phyloP scores from a whole-genome alignment of 2,888 invertebrate species.

The Drosophila mimica region DNA sequence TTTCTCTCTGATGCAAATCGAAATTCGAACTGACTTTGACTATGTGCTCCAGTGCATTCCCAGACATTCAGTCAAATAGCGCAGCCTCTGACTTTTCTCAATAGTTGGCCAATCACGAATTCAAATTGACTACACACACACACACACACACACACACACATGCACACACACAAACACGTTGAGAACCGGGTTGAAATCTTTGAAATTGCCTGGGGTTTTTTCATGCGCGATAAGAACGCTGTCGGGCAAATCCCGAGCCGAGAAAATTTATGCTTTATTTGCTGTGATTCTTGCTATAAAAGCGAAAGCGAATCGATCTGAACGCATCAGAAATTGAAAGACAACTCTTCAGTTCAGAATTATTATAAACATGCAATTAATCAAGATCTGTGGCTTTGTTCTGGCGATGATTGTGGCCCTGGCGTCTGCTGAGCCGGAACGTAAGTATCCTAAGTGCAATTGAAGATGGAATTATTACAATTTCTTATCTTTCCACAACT shows the following conservation, averaged over 20 bases:
- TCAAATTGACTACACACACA: conserved; percentile 14
- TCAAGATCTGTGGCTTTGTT: conserved; percentile 51
- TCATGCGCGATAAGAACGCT: conserved; percentile 6
- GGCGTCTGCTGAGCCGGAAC: conserved; percentile 52
- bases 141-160: conserved; percentile 1
- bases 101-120: conserved; percentile 21
- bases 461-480: background rate
- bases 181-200: conserved; percentile 3
- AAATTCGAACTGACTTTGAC: conserved; percentile 41
- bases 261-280: background rate
- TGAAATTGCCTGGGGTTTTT: conserved; percentile 37
- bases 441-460: conserved; percentile 31
- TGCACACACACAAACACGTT: background rate
- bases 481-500: background rate
- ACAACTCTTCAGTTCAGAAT: conserved; percentile 2
- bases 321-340: conserved; percentile 3
- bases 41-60: conserved; percentile 55
- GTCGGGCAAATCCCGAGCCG: conserved; percentile 35
- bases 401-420: conserved; percentile 57
- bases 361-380: conserved; percentile 47
- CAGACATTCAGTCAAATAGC: conserved; percentile 36
- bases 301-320: conserved; percentile 1
- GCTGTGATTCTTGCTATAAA: conserved; percentile 33
- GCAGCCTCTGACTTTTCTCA: background rate
- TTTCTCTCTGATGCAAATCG: conserved; percentile 29